Conservation (phyloP, 2,797 vertebrate genomes). For the Eptatretus atami region DNA sequence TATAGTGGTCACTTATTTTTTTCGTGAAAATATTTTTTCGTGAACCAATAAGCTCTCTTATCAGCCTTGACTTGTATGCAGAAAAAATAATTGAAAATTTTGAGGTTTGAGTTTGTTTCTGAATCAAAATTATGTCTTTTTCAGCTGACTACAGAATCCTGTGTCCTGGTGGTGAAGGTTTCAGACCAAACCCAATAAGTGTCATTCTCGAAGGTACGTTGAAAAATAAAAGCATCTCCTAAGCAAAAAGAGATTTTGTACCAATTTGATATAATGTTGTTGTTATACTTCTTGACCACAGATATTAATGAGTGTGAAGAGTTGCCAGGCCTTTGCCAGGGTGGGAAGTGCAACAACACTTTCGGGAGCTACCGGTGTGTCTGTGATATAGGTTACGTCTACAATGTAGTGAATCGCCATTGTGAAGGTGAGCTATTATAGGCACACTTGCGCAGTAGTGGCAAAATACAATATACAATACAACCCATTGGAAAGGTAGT, state of each 20-base stretch:
- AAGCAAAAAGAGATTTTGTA: not conserved
- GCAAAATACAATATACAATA: not conserved
- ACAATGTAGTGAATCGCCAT: conserved; percentile 30
- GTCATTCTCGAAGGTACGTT: conserved; percentile 37
- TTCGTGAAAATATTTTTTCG: too few relatives aligned
- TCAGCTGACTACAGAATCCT: conserved; percentile 34
- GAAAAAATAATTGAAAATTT: too few relatives aligned
- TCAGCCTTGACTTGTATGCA: too few relatives aligned
- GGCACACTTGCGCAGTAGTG: not conserved
- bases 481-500: not conserved
- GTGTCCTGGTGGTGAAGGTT: conserved; percentile 40
- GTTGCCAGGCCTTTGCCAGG: conserved; percentile 35
- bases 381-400: conserved; percentile 31
- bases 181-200: conserved; percentile 34
- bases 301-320: conserved; percentile 45
- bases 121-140: not conserved
- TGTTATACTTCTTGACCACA: conserved; percentile 10
- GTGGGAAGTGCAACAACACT: conserved; percentile 38
- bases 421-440: conserved; percentile 24
- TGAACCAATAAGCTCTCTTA: too few relatives aligned
- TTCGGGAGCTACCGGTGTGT: conserved; percentile 43
- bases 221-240: not conserved
- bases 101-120: too few relatives aligned
- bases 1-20: too few relatives aligned
- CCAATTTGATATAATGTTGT: too few relatives aligned